phyloP scores from a whole-genome alignment of 2,797 vertebrate species.

The Cirrhinus mrigala region DNA sequence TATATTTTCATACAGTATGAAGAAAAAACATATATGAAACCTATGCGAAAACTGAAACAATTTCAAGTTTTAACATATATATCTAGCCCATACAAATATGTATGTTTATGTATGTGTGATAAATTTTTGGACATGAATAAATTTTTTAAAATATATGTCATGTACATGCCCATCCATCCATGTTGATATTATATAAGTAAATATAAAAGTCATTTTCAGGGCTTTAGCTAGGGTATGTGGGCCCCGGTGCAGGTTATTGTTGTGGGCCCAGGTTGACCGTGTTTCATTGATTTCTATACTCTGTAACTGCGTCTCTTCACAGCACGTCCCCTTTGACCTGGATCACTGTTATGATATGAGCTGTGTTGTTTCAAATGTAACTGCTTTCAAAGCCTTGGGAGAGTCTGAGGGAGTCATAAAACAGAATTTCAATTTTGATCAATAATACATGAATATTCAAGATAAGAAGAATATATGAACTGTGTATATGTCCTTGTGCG shows the following conservation, averaged over 20 bases:
- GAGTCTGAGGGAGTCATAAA: background rate
- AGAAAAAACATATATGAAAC: background rate
- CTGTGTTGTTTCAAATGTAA: background rate
- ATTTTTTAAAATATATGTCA: background rate
- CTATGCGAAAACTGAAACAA: background rate
- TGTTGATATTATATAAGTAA: background rate
- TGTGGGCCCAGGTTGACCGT: background rate
- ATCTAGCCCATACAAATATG: background rate
- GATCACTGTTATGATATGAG: background rate
- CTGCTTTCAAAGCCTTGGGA: background rate
- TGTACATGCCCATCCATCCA: background rate
- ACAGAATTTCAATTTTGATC: background rate
- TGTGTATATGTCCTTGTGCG: background rate
- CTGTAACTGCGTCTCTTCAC: background rate
- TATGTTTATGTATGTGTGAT: background rate
- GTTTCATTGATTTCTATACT: background rate
- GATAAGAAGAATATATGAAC: background rate
- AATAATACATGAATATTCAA: background rate
- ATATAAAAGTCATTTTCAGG: background rate
- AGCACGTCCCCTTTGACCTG: background rate
- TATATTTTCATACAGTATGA: background rate
- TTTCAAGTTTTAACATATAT: too few relatives aligned
- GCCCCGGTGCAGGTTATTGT: background rate
- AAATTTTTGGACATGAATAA: background rate
- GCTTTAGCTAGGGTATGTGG: background rate